Base-by-base conservation (phyloP, 2,888 invertebrate species). In the Emmelina monodactyla region DNA sequence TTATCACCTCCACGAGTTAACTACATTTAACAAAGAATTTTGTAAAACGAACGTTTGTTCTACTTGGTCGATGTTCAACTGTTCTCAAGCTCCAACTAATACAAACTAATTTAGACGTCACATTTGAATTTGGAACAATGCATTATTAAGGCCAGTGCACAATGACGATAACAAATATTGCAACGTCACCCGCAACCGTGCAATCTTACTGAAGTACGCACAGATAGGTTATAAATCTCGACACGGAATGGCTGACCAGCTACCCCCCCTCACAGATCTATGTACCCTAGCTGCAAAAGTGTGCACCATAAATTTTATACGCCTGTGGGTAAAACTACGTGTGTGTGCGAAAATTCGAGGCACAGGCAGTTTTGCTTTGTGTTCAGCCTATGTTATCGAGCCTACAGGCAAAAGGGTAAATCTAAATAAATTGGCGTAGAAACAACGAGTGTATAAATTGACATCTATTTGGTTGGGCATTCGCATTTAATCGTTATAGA, bases 221-320 rank as follows among this genome's bases (percentile, higher is more conserved):
- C 59, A 63, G 68, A 66, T 65, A 69, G 72, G 70, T 67, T 71
- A 76, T 79, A 78, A 79, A 79, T 79, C 78, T 73, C 66, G 71
- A 73, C 76, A 71, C 72, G 75, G 62, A 76, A 78, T 75, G 76
- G 75, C 78, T 76, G 78, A 73, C 76, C 76, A 69, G 58, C 53
- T 45, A 58, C 55, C 66, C 67, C 65, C 64, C 66, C 55, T 50
- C 60, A 53, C 62, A 65, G 65, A 59, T 61, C 67, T 68, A 63
- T 63, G 65, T 60, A 58, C 63, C 63, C 50, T 42, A 41, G 42
- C 33, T 75, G 76, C 78, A 76, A 79, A 78, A 79, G 78, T 79
- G 78, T 79, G 76, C 71, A 63, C 75, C 63, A 73, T 79, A 79
- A 75, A 78, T 78, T 79, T 79, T 76, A 76, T 76, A 72, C 71